Conservation (phyloP, 1,140 invertebrate species). For the Pteromalus puparum region DNA sequence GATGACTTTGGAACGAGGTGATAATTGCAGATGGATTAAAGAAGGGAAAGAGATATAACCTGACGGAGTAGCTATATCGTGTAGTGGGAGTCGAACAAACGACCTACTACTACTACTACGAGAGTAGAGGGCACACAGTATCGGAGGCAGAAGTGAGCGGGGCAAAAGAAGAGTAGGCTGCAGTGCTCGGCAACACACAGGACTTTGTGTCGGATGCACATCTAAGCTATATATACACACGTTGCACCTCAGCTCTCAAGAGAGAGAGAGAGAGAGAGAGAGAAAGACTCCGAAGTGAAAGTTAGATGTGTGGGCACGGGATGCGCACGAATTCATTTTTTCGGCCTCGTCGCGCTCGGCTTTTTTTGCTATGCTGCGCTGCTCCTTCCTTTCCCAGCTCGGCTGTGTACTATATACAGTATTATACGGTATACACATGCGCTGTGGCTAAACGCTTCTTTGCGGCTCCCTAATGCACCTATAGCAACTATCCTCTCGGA, state of each 20-base stretch:
- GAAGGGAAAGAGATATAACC: no score
- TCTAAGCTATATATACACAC: conserved; percentile 27
- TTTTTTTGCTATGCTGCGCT: conserved; percentile 56
- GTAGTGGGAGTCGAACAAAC: not conserved
- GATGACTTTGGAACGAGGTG: not conserved
- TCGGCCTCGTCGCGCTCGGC: conserved; percentile 67
- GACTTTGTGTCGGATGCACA: conserved; percentile 32
- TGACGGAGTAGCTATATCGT: no score
- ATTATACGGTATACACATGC: no score
- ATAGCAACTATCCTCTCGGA: not conserved
- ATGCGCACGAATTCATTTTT: conserved; percentile 77
- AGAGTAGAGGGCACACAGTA: not conserved
- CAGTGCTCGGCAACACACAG: not conserved
- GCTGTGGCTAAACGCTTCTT: conserved; percentile 49
- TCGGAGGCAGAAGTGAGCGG: conserved; percentile 15
- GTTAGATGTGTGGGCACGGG: conserved; percentile 76
- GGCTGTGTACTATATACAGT: not conserved
- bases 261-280: conserved; percentile 49
- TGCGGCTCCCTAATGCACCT: conserved; percentile 23
- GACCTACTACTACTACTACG: not conserved
- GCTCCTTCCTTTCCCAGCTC: conserved; percentile 42
- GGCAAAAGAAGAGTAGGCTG: not conserved
- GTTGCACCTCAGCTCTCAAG: not conserved
- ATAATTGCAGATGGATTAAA: not conserved
- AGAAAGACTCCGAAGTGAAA: conserved; percentile 70